Evolutionary conservation across 2,888 invertebrate genomes (phyloP).

Genomic region (Mythimna vitellina): DNA sequence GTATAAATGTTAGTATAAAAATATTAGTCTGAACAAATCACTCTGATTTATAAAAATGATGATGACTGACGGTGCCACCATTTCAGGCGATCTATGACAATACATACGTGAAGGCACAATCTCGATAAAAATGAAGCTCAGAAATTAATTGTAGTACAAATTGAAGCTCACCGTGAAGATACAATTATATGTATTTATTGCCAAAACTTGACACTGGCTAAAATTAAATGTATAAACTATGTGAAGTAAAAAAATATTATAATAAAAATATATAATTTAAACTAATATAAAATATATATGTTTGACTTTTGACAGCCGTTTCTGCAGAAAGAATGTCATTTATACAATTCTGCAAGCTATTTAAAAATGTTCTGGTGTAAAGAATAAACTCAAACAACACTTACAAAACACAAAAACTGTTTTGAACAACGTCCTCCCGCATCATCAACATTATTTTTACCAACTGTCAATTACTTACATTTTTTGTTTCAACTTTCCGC

Average conservation of each 20-base stretch:
- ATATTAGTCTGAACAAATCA: not conserved
- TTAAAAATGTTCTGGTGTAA: not conserved
- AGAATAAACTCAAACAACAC: not conserved
- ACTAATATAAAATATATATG: too few relatives aligned
- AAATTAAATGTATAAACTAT: too few relatives aligned
- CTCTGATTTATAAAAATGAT: not conserved
- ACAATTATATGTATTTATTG: too few relatives aligned
- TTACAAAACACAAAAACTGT: slow-evolving; percentile 21
- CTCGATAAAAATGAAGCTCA: too few relatives aligned
- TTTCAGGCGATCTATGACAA: too few relatives aligned
- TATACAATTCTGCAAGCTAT: not conserved
- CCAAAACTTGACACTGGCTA: too few relatives aligned
- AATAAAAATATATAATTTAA: too few relatives aligned
- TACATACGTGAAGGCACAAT: too few relatives aligned
- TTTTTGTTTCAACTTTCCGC: slow-evolving; percentile 33
- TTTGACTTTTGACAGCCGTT: not conserved
- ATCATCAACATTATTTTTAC: slow-evolving; percentile 33
- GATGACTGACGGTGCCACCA: too few relatives aligned
- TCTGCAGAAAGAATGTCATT: not conserved
- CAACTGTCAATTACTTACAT: slow-evolving; percentile 40
- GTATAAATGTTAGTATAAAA: not conserved
- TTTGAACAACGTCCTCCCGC: slow-evolving; percentile 8
- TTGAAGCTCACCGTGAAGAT: too few relatives aligned
- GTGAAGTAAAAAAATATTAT: too few relatives aligned
- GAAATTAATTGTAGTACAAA: too few relatives aligned